phyloP scores from a whole-genome alignment of 2,113 vertebrate genomes.

The Bolborhynchus lineola region DNA sequence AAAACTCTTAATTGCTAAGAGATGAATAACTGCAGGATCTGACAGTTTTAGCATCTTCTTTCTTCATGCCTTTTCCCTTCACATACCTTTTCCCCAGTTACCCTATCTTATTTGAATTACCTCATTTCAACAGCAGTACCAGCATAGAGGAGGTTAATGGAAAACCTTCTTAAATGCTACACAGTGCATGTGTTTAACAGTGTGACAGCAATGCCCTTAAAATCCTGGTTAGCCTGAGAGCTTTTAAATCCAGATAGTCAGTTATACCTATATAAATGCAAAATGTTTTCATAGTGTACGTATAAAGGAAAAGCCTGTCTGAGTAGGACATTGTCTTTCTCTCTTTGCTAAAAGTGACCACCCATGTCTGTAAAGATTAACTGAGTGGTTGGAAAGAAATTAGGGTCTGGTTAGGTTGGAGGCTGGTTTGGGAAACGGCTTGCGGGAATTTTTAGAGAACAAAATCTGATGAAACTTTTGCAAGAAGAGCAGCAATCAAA shows the following conservation, averaged over 20 bases:
- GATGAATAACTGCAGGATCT: neutral
- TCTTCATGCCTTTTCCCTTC: neutral
- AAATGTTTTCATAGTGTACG: neutral
- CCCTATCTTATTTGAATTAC: neutral
- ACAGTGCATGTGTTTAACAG: neutral
- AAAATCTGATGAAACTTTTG: neutral
- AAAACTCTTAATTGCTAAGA: neutral
- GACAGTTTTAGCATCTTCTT: neutral
- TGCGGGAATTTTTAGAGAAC: neutral
- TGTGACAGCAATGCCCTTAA: neutral
- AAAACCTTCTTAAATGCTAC: neutral
- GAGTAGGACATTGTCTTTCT: neutral
- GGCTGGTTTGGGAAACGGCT: slow-evolving; percentile 14
- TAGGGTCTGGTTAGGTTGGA: neutral
- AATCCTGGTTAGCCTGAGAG: neutral
- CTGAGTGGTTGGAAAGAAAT: neutral
- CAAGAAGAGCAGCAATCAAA: neutral
- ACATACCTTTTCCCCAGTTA: neutral
- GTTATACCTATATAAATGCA: neutral
- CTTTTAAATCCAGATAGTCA: neutral
- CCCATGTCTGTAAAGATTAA: neutral
- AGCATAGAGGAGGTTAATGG: neutral
- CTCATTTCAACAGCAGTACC: neutral
- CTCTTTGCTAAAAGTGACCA: slow-evolving; percentile 9
- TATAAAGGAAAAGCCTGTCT: neutral